Conservation (phyloP, 2,113 vertebrate species). For the Hoplias malabaricus region DNA sequence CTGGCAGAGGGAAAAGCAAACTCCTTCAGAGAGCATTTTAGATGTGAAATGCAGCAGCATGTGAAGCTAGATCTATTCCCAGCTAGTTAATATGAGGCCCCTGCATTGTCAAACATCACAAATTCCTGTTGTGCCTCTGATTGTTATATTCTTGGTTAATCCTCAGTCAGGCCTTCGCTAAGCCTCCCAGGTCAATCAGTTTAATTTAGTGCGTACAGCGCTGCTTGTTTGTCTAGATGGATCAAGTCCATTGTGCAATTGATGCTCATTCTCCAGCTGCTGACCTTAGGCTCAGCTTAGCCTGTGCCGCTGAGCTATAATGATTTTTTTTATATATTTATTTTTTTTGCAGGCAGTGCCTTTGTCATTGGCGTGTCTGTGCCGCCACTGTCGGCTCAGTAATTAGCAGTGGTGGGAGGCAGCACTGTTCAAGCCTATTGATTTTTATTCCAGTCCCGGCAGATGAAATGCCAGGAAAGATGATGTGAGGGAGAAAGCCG, state of each 20-base stretch:
- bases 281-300: constrained; percentile 61
- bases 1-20: constrained; percentile 21
- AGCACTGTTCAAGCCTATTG: constrained; percentile 57
- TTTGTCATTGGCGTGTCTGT: constrained; percentile 49
- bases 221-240: constrained; percentile 35
- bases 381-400: constrained; percentile 56
- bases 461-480: constrained; percentile 61
- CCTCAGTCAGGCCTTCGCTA: not conserved
- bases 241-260: constrained; percentile 52
- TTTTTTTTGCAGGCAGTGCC: not conserved
- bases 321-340: constrained; percentile 51
- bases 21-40: constrained; percentile 8
- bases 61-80: not conserved
- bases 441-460: constrained; percentile 59
- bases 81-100: not conserved
- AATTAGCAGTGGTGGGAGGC: constrained; percentile 65
- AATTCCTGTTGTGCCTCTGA: not conserved
- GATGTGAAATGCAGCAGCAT: not conserved
- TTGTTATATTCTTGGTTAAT: not conserved
- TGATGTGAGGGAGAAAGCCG: constrained; percentile 43
- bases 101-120: not conserved
- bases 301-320: constrained; percentile 59
- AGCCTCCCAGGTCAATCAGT: not conserved
- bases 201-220: constrained; percentile 48
- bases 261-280: constrained; percentile 56